These are phyloP conservation scores for Cynopterus brachyotis DNA, from an alignment of 2,113 vertebrate genomes.

Conservation along the genomic window DNA sequence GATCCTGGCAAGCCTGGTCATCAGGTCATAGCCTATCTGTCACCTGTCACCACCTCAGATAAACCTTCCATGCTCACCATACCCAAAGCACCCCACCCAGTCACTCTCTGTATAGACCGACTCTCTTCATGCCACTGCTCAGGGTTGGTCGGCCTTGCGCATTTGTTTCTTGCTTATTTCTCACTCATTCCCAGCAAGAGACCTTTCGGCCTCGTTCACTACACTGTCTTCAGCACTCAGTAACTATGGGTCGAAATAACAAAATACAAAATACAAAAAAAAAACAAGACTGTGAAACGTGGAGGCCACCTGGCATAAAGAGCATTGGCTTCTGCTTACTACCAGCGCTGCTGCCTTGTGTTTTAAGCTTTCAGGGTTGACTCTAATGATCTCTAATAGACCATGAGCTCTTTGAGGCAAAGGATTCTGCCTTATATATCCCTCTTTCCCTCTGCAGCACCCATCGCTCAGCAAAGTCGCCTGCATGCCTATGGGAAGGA, in stretches of 20 bases:
- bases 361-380: not conserved
- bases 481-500: not conserved
- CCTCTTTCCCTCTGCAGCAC: not conserved
- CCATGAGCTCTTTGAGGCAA: not conserved
- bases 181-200: not conserved
- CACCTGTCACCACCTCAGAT: not conserved
- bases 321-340: not conserved
- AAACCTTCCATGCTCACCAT: not conserved
- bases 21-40: not conserved
- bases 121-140: not conserved
- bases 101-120: accelerated
- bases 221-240: not conserved
- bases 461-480: not conserved
- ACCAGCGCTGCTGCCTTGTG: not conserved
- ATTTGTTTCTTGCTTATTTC: not conserved
- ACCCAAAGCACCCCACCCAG: no score
- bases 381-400: not conserved
- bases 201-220: not conserved
- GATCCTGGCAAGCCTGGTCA: not conserved
- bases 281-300: not conserved
- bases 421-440: not conserved
- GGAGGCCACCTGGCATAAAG: not conserved
- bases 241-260: not conserved
- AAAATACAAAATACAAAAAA: not conserved
- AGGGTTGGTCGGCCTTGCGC: no score